Evolutionary conservation across 2,113 vertebrate species (phyloP).

Genomic region (Trematomus loennbergii): DNA sequence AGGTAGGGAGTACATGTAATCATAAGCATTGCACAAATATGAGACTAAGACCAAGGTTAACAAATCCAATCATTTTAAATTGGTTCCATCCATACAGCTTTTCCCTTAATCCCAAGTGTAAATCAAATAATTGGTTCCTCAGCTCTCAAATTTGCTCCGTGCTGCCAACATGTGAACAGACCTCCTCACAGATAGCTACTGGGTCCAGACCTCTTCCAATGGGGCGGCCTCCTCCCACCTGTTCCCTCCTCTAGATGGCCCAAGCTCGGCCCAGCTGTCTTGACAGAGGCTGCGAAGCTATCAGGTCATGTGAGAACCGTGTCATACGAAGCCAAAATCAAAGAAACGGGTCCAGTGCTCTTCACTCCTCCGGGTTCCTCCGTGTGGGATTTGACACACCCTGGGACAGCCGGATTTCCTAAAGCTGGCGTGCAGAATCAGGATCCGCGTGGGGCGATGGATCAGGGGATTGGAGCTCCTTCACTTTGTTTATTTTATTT

Average conservation of each 20-base stretch:
- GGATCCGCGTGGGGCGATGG: conserved; percentile 51
- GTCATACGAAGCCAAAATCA: conserved; percentile 73
- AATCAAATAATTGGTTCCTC: conserved; percentile 56
- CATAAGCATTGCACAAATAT: background rate
- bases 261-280: conserved; percentile 72
- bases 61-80: conserved; percentile 2
- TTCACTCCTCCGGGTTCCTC: conserved; percentile 40
- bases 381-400: conserved; percentile 69
- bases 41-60: background rate
- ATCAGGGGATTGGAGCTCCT: conserved; percentile 44
- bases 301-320: conserved; percentile 85
- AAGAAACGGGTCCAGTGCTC: conserved; percentile 58
- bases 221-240: conserved; percentile 72
- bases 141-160: conserved; percentile 47
- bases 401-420: conserved; percentile 72
- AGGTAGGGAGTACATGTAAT: no score
- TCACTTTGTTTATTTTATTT: conserved; percentile 80
- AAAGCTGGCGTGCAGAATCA: conserved; percentile 73
- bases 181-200: conserved; percentile 30
- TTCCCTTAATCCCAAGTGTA: conserved; percentile 35
- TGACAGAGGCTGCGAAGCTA: conserved; percentile 63
- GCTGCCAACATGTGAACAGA: conserved; percentile 33
- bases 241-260: conserved; percentile 60
- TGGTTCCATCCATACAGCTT: conserved; percentile 16
- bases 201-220: conserved; percentile 41